Base-by-base conservation (phyloP, 2,797 vertebrate species). In the Sandelia bainsii region DNA sequence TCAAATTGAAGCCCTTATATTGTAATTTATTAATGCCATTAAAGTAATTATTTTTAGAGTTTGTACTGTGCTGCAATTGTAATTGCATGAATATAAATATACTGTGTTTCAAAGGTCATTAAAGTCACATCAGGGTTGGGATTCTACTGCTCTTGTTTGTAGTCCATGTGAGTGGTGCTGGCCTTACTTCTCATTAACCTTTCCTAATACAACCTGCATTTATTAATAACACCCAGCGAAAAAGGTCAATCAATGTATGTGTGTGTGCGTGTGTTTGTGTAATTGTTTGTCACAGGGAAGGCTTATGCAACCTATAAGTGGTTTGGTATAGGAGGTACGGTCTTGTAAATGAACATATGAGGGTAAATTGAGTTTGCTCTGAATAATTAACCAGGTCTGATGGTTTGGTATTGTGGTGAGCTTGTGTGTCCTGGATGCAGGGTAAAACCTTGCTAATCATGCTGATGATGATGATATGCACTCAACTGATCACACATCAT, bases 131-230 rank as follows among this genome's bases (percentile, higher is more conserved):
- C 42, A 58, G 64, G 62, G 75, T 45, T 32, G 66, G 50, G 20
- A 54, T 51, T 72, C 62, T 50, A 57, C 64, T 59, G 62, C 69
- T 75, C 73, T 83, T 91, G 87, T 93, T 91, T 92, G 83, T 84
- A 86, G 90, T 92, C 82, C 51, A 52, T 60, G 79, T 82, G 81
- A 86, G 88, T 29, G 27, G 72, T 65, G 72, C 76, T 83, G 80
- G 82, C 77, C 78, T 83, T 89, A 70, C 82, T 83, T 85, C 92
- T 94, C 75, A 83, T 95, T 95, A 94, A 95, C 94, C 94, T 95
- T 95, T 94, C 79, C 82, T 91, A 92, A 93, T 93, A 85, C 71
- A 73, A 87, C 77, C 89, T 85, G 88, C 89, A 90, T 90, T 91
- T 93, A 94, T 94, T 94, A 95, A 93, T 94, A 93, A 93, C 85